phyloP scores from a whole-genome alignment of 1,140 invertebrate species.

The Nasonia giraulti region DNA sequence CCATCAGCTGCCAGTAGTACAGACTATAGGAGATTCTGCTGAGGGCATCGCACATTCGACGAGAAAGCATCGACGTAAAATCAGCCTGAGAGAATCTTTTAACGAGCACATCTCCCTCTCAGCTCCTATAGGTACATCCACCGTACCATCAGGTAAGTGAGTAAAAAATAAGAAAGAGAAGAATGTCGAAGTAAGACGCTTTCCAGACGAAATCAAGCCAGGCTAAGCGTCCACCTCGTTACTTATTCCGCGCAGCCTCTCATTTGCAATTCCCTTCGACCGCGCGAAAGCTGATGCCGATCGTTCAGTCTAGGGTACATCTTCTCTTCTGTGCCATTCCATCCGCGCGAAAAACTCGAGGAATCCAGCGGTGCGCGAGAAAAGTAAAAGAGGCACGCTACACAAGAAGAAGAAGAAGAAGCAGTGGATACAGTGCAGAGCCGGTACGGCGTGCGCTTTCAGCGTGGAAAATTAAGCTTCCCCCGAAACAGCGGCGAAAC shows the following conservation, averaged over 20 bases:
- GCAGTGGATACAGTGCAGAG: neutral
- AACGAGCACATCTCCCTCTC: conserved; percentile 30
- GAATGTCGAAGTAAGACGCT: conserved; percentile 46
- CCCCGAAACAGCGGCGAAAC: conserved; percentile 70
- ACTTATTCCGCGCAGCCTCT: conserved; percentile 44
- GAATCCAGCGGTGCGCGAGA: conserved; percentile 10
- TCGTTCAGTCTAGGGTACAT: neutral
- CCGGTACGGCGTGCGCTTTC: conserved; percentile 27
- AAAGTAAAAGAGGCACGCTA: neutral
- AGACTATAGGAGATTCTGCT: too few relatives aligned
- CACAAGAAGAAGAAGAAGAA: conserved; percentile 11
- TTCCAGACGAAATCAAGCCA: conserved; percentile 33
- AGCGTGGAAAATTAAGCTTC: conserved; percentile 69
- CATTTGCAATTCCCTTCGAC: conserved; percentile 39
- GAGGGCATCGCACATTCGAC: neutral
- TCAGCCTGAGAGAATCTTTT: conserved; percentile 13
- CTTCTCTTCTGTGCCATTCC: neutral
- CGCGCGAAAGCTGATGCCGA: conserved; percentile 26
- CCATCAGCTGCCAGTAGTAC: too few relatives aligned
- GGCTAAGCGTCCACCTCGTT: conserved; percentile 32
- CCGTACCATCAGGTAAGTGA: too few relatives aligned
- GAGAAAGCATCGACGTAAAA: neutral
- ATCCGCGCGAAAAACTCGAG: conserved; percentile 36
- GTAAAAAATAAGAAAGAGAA: neutral
- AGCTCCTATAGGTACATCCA: too few relatives aligned